phyloP scores from a whole-genome alignment of 2,888 invertebrate genomes.

The Rhimphoctona megacephalus region DNA sequence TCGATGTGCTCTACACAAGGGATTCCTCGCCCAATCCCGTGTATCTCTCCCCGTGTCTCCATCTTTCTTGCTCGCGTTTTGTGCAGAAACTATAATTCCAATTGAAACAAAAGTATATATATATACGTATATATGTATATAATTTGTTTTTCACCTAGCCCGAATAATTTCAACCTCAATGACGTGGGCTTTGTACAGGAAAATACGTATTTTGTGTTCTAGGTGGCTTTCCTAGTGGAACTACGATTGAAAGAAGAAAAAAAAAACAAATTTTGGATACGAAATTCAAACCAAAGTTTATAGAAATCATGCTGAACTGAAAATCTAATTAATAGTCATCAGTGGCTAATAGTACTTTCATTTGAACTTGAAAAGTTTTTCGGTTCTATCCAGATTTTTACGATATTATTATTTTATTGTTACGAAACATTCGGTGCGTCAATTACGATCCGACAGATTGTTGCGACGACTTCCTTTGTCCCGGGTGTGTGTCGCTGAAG shows the following conservation, averaged over 20 bases:
- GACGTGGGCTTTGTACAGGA: neutral
- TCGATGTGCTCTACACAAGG: conserved; percentile 38
- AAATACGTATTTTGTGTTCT: neutral
- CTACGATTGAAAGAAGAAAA: neutral
- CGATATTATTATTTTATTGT: neutral
- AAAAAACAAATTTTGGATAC: neutral
- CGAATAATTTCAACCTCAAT: neutral
- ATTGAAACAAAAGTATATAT: neutral
- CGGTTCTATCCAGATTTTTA: neutral
- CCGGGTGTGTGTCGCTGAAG: conserved; percentile 65
- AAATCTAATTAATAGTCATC: neutral
- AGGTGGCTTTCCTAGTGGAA: neutral
- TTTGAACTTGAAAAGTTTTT: neutral
- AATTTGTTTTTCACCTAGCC: neutral
- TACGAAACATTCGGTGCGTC: neutral
- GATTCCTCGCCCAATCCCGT: conserved; percentile 25
- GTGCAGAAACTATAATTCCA: neutral
- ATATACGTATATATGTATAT: neutral
- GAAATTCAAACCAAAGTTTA: neutral
- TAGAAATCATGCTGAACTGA: neutral
- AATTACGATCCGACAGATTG: conserved; percentile 61
- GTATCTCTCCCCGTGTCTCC: neutral
- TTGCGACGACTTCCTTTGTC: conserved; percentile 76
- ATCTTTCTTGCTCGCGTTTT: conserved; percentile 1
- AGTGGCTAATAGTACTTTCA: neutral